Base-by-base conservation (phyloP, 2,113 vertebrate species). In the Sinocyclocheilus maitianheensis region DNA sequence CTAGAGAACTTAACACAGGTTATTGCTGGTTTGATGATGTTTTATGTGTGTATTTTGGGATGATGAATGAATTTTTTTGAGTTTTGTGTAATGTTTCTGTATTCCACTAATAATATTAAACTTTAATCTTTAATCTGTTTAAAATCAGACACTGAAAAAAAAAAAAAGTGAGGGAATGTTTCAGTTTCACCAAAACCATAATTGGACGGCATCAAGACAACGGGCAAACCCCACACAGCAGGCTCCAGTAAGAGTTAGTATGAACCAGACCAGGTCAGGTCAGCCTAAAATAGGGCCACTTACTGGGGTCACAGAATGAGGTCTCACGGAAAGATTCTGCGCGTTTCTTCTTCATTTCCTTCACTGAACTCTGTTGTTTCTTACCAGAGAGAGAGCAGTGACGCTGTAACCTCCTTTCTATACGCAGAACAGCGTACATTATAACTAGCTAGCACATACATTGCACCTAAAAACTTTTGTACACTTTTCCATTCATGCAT, bases 241-340 rank as follows among this genome's bases (percentile, higher is more conserved):
- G 84, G 72, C 81, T 65, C 88, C 87, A 87, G 83, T 74, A 51
- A 89, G 86, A 79, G 89, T 94, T 94, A 94, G 92, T 93, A 88
- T 58, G 43, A 67, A 53, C 63, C 79, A 84, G 86, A 85, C 85
- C 89, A 90, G 82, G 85, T 85, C 85, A 90, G 76, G 80, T 75
- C 84, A 90, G 89, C 89, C 87, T 89, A 55, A 8, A 46, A 53
- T 82, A 78, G 88, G 89, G 86, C 90, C 93, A 95, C 92, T 94
- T 93, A 95, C 93, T 71, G 89, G n/a, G 65, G 84, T 90, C 80
- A 75, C 87, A 77, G 91, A 93, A n/a, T 53, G 58, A 80, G 85
- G 87, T 91, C 91, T 91, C 43, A 89, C 18, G 60, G 83, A 94
- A 3, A 81, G 2, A 67, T 83, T 18, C 71, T 88, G 37, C 79